Conservation (phyloP, 2,113 vertebrate species). For the Tichodroma muraria region DNA sequence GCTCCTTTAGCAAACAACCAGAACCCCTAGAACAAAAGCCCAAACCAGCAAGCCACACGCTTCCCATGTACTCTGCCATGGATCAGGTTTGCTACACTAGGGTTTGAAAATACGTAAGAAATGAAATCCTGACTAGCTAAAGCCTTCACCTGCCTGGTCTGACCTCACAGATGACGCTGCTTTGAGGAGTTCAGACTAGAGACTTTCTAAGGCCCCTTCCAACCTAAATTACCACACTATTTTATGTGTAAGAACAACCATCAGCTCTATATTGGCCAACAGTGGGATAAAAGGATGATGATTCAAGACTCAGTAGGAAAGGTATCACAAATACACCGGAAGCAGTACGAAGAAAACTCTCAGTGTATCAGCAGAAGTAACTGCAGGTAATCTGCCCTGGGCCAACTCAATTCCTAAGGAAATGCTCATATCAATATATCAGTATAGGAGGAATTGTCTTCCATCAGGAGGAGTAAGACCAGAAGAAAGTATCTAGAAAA, state of each 20-base stretch:
- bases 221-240: background rate
- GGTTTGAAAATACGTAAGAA: background rate
- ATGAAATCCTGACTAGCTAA: background rate
- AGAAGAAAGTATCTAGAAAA: background rate
- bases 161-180: background rate
- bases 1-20: background rate
- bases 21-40: background rate
- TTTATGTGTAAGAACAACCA: background rate
- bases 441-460: background rate
- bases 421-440: background rate
- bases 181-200: background rate
- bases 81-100: background rate
- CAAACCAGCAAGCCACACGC: background rate
- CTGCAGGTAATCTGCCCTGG: background rate
- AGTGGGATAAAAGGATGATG: background rate
- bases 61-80: rapidly evolving
- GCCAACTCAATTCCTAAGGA: background rate
- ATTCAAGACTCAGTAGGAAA: background rate
- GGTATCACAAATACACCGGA: background rate
- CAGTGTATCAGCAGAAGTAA: background rate
- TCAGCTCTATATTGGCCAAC: background rate
- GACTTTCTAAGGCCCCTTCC: background rate
- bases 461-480: background rate
- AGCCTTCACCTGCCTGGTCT: background rate
- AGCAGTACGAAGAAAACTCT: background rate